Evolutionary conservation across 2,797 vertebrate species (phyloP).

Genomic region (Chelonia mydas): DNA sequence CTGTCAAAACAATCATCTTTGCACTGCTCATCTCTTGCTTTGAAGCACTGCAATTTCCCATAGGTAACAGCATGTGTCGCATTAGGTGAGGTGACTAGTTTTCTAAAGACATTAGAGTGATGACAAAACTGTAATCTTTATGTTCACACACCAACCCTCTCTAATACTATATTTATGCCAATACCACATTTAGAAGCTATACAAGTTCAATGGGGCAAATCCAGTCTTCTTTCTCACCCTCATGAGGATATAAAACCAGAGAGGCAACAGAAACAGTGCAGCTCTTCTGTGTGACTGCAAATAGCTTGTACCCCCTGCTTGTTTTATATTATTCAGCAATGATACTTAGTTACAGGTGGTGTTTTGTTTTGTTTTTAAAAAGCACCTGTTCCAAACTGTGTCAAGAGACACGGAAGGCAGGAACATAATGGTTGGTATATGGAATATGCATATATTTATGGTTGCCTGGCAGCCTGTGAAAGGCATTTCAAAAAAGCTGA

Average conservation of each 20-base stretch:
- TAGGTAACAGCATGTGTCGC: neutral
- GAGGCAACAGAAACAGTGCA: neutral
- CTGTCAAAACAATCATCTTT: neutral
- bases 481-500: neutral
- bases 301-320: neutral
- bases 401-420: neutral
- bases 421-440: neutral
- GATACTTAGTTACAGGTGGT: neutral
- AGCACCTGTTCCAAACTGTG: neutral
- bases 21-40: neutral
- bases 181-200: neutral
- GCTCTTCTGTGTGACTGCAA: neutral
- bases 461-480: neutral
- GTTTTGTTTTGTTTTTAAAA: neutral
- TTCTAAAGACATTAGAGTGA: neutral
- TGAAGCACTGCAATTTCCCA: neutral
- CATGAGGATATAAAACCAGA: neutral
- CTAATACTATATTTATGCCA: neutral
- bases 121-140: neutral
- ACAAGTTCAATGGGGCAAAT: neutral
- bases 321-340: neutral
- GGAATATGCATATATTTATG: neutral
- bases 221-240: neutral
- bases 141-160: neutral
- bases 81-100: neutral